A percentile compares a stretch with the other conserved stretches of the same genome.
phyloP scores from a whole-genome alignment of 2,888 invertebrate species.

The Augiades crinisus region DNA sequence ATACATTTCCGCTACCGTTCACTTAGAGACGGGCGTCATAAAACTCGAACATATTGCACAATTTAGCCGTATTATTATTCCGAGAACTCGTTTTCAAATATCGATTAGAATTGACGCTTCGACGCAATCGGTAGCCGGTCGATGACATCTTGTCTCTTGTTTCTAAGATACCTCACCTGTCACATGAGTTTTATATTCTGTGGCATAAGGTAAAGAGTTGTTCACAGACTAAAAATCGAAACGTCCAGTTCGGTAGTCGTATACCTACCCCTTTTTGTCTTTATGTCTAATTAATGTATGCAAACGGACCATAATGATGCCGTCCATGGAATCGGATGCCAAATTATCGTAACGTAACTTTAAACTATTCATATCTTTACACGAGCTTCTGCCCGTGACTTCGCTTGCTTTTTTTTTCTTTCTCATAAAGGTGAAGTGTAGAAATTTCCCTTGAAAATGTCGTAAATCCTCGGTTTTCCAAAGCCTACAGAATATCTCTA shows the following conservation, averaged over 20 bases:
- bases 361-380: background rate
- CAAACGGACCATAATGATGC: constrained; percentile 26
- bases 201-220: no score
- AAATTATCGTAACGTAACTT: background rate
- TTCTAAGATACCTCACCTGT: no score
- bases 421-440: no score
- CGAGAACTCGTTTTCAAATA: constrained; percentile 29
- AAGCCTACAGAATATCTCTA: no score
- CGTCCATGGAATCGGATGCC: constrained; percentile 7
- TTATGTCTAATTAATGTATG: constrained; percentile 34
- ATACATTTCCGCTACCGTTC: no score
- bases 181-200: no score
- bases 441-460: no score
- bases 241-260: background rate
- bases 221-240: no score
- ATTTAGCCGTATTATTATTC: constrained; percentile 7
- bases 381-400: no score
- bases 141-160: constrained; percentile 7
- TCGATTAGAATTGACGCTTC: constrained; percentile 26
- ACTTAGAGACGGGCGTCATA: no score
- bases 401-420: no score
- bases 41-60: constrained; percentile 1
- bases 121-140: constrained; percentile 37
- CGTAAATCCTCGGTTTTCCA: no score
- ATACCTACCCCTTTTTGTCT: constrained; percentile 28